Evolutionary conservation across 2,888 invertebrate genomes (phyloP).

Genomic region (Tachystola acroxantha): DNA sequence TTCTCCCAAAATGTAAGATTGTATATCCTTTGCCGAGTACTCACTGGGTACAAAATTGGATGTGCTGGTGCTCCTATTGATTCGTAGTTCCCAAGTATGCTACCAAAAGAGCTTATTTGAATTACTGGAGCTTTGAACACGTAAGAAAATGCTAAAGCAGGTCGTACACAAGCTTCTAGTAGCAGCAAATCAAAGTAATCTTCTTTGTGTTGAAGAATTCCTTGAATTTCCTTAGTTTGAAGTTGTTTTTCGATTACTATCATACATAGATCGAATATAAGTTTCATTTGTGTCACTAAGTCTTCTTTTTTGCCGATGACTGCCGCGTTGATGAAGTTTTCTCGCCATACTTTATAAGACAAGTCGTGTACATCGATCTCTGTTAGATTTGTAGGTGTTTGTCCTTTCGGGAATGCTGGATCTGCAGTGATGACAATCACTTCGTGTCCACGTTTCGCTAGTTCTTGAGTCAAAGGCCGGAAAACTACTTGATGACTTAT

Average conservation of each 20-base stretch:
- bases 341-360: constrained; percentile 29
- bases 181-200: constrained; percentile 35
- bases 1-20: constrained; percentile 35
- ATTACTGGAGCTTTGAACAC: constrained; percentile 37
- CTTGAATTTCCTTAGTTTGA: constrained; percentile 20
- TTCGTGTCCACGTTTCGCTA: too few species aligned
- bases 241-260: constrained; percentile 20
- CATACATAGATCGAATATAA: constrained; percentile 8
- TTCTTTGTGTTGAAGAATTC: constrained; percentile 22
- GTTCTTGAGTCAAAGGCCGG: too few species aligned
- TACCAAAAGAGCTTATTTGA: constrained; percentile 35
- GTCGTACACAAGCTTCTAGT: constrained; percentile 26
- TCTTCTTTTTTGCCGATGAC: constrained; percentile 15
- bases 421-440: constrained; percentile 55
- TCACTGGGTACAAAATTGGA: constrained; percentile 32
- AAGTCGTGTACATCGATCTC: constrained; percentile 51
- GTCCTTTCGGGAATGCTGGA: constrained; percentile 39
- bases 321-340: constrained; percentile 8
- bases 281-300: constrained; percentile 13
- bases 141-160: constrained; percentile 23
- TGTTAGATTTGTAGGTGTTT: constrained; percentile 41
- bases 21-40: constrained; percentile 19
- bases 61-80: constrained; percentile 31
- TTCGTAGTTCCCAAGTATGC: constrained; percentile 16
- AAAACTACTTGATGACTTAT: constrained; percentile 65